A percentile compares a stretch with the other conserved stretches of the same genome.
Evolutionary conservation across 2,888 invertebrate species (phyloP).

Genomic region (Dryobotodes eremita): DNA sequence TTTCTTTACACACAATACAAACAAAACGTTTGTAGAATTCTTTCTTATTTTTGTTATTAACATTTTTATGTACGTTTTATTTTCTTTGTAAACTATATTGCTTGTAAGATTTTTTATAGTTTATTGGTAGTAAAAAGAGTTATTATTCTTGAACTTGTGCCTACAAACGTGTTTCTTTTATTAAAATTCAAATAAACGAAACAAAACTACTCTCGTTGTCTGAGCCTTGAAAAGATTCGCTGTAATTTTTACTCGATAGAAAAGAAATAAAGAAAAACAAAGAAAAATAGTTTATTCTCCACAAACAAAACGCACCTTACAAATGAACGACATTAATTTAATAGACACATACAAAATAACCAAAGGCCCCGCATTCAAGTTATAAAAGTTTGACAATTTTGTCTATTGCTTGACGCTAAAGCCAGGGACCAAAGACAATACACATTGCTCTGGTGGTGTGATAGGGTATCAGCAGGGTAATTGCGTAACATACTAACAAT

Average conservation of each 20-base stretch:
- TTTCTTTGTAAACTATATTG: slow-evolving; percentile 42
- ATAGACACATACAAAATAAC: no score
- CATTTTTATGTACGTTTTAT: slow-evolving; percentile 51
- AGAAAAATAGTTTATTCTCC: no score
- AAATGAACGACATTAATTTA: no score
- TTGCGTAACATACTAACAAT: no score
- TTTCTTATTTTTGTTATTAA: slow-evolving; percentile 24
- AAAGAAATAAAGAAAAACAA: no score
- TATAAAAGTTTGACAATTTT: no score
- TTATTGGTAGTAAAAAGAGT: slow-evolving; percentile 45
- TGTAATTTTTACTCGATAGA: background rate
- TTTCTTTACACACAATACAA: slow-evolving; percentile 33
- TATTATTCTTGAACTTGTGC: slow-evolving; percentile 19
- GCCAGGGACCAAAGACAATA: no score
- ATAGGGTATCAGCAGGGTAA: no score
- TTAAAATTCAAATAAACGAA: background rate
- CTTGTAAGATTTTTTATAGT: slow-evolving; percentile 34
- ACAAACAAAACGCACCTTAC: no score
- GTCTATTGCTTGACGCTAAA: no score
- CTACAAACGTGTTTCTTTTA: slow-evolving; percentile 21
- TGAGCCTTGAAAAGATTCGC: background rate
- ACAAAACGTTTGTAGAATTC: slow-evolving; percentile 25
- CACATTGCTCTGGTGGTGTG: no score
- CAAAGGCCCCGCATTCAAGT: no score
- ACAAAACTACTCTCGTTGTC: background rate